Evolutionary conservation across 2,888 invertebrate genomes (phyloP), one percentile per base, ranked within the genome.

Genomic region (Lasioglossum vierecki): DNA sequence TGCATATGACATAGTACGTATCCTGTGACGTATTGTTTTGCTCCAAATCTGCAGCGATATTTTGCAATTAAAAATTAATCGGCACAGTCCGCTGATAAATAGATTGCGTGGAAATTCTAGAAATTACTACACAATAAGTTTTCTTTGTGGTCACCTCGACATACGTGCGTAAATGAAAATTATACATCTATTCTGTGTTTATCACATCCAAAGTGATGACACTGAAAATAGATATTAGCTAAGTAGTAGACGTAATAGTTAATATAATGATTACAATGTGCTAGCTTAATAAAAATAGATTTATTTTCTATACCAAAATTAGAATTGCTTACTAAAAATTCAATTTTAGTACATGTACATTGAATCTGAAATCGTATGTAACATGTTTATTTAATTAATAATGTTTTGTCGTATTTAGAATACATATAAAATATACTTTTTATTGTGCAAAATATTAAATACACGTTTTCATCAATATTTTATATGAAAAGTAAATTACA

Each of bases 11-110:
- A 44, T 68, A 15, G 15, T 8, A 22, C 39, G 30, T 53, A 41
- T 30, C 57, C 35, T 70, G 13, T 83, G 78, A 86, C 70, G 80
- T 26, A 76, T 80, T 83, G 70, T 84, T 81, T 44, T 86, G 41
- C 49, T 63, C n/a, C 39, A 68, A 75, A 76, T 72, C 41, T 72
- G 13, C 46, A 44, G 22, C 57, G 70, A 26, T 26, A 63, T 53
- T 75, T 80, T 18, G n/a, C n/a, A 66, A 75, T 35, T 22, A 74
- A 46, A 46, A 72, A 41, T 30, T 1, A 18, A 68, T 68, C 22
- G 22, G 22, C 35, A 35, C 68, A 68, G 3, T 68, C 18, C 22
- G 35, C 15, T 35, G 9, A 5, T 3, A 26, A 57, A 72, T 35
- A 46, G 44, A 46, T 26, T 66, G 46, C 1, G 5, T 15, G 44